phyloP scores from a whole-genome alignment of 2,888 invertebrate genomes.

The Agrochola litura region DNA sequence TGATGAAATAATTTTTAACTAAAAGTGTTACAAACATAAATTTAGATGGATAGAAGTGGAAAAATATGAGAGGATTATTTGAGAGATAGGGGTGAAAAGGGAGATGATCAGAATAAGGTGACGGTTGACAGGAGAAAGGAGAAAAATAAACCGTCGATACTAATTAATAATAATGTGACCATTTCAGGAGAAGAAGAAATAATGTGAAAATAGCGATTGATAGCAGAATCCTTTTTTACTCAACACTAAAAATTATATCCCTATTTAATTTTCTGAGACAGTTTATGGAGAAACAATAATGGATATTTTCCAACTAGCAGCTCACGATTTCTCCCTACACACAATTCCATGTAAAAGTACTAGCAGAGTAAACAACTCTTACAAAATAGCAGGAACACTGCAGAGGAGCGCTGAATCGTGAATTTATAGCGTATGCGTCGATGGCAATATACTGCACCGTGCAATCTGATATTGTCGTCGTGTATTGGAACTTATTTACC shows the following conservation, averaged over 20 bases:
- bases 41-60: neutral
- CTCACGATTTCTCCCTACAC: constrained; percentile 8
- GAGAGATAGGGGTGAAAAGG: no score
- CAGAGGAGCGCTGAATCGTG: constrained; percentile 51
- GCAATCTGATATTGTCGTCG: constrained; percentile 52
- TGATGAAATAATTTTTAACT: no score
- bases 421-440: constrained; percentile 60
- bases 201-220: no score
- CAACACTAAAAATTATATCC: neutral
- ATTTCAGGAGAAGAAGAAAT: no score
- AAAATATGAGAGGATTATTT: no score
- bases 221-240: no score
- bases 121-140: no score
- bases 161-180: no score
- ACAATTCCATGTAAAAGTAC: constrained; percentile 27
- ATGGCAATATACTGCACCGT: constrained; percentile 51
- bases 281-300: neutral
- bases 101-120: no score
- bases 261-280: neutral
- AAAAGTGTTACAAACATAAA: neutral
- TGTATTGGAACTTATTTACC: constrained; percentile 41
- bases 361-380: constrained; percentile 43
- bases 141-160: no score
- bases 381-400: constrained; percentile 47
- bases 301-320: neutral